phyloP scores from a whole-genome alignment of 2,113 vertebrate genomes.

The Elaphurus davidianus region DNA sequence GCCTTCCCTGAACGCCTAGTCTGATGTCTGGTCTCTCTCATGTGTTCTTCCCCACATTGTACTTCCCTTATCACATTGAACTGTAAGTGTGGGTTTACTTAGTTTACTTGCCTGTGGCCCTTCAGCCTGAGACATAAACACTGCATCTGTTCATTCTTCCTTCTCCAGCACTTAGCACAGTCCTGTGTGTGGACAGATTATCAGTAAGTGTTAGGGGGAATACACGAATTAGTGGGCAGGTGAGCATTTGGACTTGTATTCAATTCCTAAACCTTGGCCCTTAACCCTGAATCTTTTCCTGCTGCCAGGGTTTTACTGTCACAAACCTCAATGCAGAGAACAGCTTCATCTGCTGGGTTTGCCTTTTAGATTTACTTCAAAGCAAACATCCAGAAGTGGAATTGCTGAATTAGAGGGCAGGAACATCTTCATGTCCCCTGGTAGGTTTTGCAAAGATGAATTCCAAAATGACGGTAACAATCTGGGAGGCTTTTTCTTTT shows the following conservation, averaged over 20 bases:
- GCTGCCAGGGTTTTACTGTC: not conserved
- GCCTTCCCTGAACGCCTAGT: not conserved
- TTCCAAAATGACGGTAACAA: constrained; percentile 14
- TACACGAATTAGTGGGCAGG: fast-evolving
- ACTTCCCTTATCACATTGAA: not conserved
- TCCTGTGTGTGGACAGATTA: fast-evolving
- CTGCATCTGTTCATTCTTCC: fast-evolving
- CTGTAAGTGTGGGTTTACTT: not conserved
- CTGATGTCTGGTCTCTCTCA: not conserved
- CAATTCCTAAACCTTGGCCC: not conserved
- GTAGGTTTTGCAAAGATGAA: not conserved
- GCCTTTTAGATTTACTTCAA: not conserved
- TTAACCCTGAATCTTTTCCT: not conserved
- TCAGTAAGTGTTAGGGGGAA: not conserved
- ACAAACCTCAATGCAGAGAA: fast-evolving
- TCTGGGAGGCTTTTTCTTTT: constrained; percentile 29
- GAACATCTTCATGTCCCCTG: not conserved
- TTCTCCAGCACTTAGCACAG: not conserved
- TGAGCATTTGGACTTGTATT: fast-evolving
- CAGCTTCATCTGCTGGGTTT: not conserved
- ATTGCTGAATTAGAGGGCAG: not conserved
- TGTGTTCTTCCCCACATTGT: not conserved
- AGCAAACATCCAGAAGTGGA: not conserved
- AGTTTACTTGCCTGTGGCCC: no score
- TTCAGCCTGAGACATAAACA: fast-evolving